Evolutionary conservation across 2,888 invertebrate species (phyloP).

Genomic region (Cristatella mucedo): DNA sequence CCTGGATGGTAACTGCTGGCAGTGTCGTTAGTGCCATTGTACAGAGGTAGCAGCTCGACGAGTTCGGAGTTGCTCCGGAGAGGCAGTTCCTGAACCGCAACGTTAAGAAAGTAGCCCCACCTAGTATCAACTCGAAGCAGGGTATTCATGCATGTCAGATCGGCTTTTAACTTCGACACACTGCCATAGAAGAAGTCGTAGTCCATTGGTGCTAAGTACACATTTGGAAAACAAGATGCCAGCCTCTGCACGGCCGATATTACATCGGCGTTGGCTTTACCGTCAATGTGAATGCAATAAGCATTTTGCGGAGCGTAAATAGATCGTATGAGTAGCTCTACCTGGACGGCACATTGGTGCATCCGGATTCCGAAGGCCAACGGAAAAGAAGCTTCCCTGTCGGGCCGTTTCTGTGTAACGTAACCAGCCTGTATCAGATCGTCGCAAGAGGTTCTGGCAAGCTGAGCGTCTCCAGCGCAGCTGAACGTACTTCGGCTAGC

Average conservation of each 20-base stretch:
- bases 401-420: too few species aligned
- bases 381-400: too few species aligned
- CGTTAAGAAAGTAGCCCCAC: neutral
- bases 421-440: too few species aligned
- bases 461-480: too few species aligned
- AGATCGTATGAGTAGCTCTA: neutral
- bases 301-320: neutral
- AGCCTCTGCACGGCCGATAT: neutral
- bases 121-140: neutral
- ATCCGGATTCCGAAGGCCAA: too few species aligned
- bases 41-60: neutral
- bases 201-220: neutral
- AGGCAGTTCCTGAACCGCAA: neutral
- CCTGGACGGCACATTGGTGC: neutral
- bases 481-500: too few species aligned
- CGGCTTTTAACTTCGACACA: neutral
- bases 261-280: neutral
- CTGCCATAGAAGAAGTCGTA: neutral
- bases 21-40: neutral
- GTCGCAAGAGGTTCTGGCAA: too few species aligned
- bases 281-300: conserved; percentile 1
- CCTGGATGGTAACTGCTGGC: too few species aligned
- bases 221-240: neutral
- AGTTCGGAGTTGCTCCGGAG: neutral
- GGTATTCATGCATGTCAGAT: neutral